A percentile compares a stretch with the other conserved stretches of the same genome.
phyloP scores from a whole-genome alignment of 2,888 invertebrate genomes.

The Carpatolechia fugitivella region DNA sequence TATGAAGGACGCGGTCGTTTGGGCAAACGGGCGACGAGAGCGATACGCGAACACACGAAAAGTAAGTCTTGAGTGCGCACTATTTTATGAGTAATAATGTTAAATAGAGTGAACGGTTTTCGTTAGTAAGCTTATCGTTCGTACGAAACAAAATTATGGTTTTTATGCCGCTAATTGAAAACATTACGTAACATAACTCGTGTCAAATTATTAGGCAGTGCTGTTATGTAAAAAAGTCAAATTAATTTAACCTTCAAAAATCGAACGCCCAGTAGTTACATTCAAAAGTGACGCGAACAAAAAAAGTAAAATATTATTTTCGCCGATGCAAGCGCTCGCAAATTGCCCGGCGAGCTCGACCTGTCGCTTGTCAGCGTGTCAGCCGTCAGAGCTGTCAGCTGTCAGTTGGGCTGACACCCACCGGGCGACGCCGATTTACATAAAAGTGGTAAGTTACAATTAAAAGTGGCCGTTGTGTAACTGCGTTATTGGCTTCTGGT shows the following conservation, averaged over 20 bases:
- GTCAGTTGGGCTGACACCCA: constrained; percentile 50
- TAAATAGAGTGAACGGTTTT: background rate
- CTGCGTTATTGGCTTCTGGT: constrained; percentile 17
- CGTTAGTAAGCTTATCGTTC: background rate
- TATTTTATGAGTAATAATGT: constrained; percentile 6
- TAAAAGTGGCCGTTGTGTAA: constrained; percentile 50
- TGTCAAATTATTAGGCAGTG: too few species aligned
- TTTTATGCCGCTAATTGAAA: background rate
- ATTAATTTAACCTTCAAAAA: constrained; percentile 3
- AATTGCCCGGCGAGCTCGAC: constrained; percentile 60
- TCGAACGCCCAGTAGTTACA: constrained; percentile 26
- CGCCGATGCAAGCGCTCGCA: constrained; percentile 52
- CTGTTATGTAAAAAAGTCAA: background rate
- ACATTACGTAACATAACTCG: too few species aligned
- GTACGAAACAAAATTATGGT: too few species aligned
- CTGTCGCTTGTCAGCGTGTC: constrained; percentile 66
- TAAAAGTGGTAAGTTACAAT: constrained; percentile 66
- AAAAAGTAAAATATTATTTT: constrained; percentile 49
- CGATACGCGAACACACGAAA: constrained; percentile 6
- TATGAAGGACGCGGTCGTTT: constrained; percentile 51
- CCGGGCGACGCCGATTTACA: constrained; percentile 63
- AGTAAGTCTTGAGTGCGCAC: constrained; percentile 8
- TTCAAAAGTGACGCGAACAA: constrained; percentile 26
- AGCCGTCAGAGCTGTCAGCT: constrained; percentile 45
- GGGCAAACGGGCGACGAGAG: constrained; percentile 17